Evolutionary conservation across 2,797 vertebrate genomes (phyloP).

Genomic region (Pangasius macronema): DNA sequence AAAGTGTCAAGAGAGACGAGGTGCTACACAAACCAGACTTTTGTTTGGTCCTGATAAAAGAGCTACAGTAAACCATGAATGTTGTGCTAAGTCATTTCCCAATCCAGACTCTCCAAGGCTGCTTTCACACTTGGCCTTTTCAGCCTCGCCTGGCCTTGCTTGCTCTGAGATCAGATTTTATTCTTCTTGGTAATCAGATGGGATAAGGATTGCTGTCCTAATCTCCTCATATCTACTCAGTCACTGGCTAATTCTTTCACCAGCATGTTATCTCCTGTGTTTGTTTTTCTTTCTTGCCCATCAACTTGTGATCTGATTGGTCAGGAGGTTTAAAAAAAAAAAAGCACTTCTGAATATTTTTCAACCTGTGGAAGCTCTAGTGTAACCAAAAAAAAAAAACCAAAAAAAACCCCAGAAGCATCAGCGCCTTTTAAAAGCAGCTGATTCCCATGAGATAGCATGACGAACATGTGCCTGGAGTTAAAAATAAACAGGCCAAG

Average conservation of each 20-base stretch:
- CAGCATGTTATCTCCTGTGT: neutral
- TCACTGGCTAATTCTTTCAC: neutral
- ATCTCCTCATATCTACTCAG: neutral
- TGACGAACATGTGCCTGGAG: neutral
- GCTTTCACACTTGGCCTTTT: neutral
- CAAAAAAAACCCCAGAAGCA: neutral
- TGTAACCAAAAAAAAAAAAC: neutral
- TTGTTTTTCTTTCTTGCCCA: neutral
- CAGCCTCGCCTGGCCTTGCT: too few relatives aligned
- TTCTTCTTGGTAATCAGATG: neutral
- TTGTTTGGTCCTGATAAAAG: neutral
- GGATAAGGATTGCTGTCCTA: too few relatives aligned
- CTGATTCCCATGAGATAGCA: neutral
- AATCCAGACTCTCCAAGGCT: neutral
- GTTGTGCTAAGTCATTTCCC: neutral
- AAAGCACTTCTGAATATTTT: too few relatives aligned
- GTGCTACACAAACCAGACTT: neutral
- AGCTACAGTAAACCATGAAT: conserved; percentile 7
- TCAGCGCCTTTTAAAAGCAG: neutral
- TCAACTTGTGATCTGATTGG: neutral
- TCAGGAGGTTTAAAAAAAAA: neutral
- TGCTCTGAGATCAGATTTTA: neutral
- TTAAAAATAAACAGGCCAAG: neutral
- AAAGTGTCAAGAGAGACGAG: conserved; percentile 22
- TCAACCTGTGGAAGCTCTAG: neutral